Evolutionary conservation across 1,140 invertebrate species (phyloP).

Genomic region (Drosophila obscura): DNA sequence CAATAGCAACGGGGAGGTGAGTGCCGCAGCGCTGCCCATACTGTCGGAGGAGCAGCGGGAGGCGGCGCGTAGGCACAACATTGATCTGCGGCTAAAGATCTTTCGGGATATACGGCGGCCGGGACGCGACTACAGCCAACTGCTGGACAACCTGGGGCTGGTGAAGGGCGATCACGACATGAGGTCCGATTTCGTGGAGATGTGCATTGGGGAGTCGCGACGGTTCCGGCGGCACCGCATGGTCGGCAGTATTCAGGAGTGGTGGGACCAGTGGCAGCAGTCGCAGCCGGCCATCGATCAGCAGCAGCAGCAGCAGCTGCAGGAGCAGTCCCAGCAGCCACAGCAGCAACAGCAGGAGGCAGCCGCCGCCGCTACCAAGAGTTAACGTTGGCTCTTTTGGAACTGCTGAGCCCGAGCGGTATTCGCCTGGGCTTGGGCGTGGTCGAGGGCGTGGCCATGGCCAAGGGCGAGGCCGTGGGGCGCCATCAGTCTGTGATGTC

Average conservation of each 20-base stretch:
- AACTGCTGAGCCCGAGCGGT: constrained; percentile 58
- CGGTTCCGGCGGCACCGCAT: constrained; percentile 92
- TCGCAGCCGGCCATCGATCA: background rate
- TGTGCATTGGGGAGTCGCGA: constrained; percentile 91
- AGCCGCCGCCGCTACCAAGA: constrained; percentile 44
- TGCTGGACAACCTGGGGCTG: constrained; percentile 89
- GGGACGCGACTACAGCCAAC: constrained; percentile 87
- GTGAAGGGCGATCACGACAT: constrained; percentile 90
- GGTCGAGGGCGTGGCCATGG: constrained; percentile 4
- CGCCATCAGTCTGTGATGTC: constrained; percentile 66
- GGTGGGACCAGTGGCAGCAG: constrained; percentile 80
- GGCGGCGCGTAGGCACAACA: constrained; percentile 84
- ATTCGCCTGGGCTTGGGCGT: constrained; percentile 18
- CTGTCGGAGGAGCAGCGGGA: constrained; percentile 82
- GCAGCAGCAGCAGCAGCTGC: background rate
- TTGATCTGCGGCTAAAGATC: constrained; percentile 84
- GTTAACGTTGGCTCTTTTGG: constrained; percentile 68
- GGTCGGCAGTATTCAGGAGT: constrained; percentile 85
- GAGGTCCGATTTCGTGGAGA: constrained; percentile 88
- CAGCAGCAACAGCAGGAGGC: constrained; percentile 8
- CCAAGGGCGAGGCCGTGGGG: constrained; percentile 15
- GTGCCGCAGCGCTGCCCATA: constrained; percentile 1
- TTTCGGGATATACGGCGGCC: constrained; percentile 85
- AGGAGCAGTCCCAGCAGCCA: constrained; percentile 21
- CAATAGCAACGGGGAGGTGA: constrained; percentile 37